Conservation (phyloP, 2,888 invertebrate genomes). For the Quadroppia sp. region DNA sequence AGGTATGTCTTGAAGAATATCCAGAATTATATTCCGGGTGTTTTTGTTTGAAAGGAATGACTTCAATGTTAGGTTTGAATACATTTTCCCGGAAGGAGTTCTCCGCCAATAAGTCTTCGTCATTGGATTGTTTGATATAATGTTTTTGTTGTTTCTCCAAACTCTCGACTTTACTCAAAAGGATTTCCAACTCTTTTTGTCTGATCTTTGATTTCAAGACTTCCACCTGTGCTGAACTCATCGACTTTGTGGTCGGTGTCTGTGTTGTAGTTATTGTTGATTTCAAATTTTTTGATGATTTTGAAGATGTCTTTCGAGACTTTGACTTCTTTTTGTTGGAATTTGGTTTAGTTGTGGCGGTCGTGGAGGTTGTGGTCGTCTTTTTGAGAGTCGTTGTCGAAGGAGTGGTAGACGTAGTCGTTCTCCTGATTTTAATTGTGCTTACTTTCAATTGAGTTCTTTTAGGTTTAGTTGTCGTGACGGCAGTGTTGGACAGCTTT, state of each 20-base stretch:
- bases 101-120: neutral
- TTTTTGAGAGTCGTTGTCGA: neutral
- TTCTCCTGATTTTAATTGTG: conserved; percentile 21
- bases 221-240: conserved; percentile 14
- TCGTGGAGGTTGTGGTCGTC: neutral
- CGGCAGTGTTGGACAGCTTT: neutral
- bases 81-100: neutral
- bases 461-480: conserved; percentile 21
- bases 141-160: conserved; percentile 37
- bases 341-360: neutral
- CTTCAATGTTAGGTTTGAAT: neutral
- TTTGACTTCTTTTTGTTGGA: neutral
- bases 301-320: neutral
- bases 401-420: neutral
- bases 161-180: conserved; percentile 39
- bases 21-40: neutral
- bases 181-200: conserved; percentile 38
- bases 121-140: neutral
- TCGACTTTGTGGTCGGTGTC: neutral
- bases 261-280: neutral
- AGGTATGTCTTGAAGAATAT: conserved; percentile 10
- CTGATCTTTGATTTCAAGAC: conserved; percentile 37
- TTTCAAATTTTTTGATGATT: conserved; percentile 5
- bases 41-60: neutral
- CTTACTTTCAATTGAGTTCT: neutral